Evolutionary conservation across 2,888 invertebrate genomes (phyloP).

Genomic region (Tholera decimalis): DNA sequence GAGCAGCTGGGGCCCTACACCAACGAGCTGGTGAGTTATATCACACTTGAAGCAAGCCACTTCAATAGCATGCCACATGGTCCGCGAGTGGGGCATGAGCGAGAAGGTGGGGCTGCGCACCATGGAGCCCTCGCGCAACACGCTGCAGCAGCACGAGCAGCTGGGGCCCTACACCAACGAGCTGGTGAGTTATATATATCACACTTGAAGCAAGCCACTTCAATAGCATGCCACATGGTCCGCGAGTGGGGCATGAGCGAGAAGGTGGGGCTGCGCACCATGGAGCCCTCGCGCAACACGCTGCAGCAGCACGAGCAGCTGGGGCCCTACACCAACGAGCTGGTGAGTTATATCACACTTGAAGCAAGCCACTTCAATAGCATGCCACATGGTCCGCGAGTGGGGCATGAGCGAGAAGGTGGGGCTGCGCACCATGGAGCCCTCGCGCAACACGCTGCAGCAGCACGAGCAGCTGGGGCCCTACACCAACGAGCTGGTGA

Average conservation of each 20-base stretch:
- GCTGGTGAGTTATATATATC: too few species aligned
- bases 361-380: conserved; percentile 97
- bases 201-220: conserved; percentile 97
- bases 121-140: conserved; percentile 89
- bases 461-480: conserved; percentile 93
- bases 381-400: conserved; percentile 98
- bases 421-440: conserved; percentile 94
- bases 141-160: conserved; percentile 87
- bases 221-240: conserved; percentile 98
- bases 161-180: conserved; percentile 96
- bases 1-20: conserved; percentile 95
- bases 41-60: conserved; percentile 97
- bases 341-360: too few species aligned
- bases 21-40: too few species aligned
- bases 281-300: conserved; percentile 89
- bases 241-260: conserved; percentile 99
- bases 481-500: conserved; percentile 95
- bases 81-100: conserved; percentile 99
- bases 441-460: conserved; percentile 77
- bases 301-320: conserved; percentile 90
- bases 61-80: conserved; percentile 98
- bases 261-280: conserved; percentile 94
- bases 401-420: conserved; percentile 99
- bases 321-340: conserved; percentile 95
- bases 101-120: conserved; percentile 96